These are phyloP conservation scores for Antheraea mylitta DNA, from an alignment of 1,140 invertebrate genomes.

Conservation along the genomic window DNA sequence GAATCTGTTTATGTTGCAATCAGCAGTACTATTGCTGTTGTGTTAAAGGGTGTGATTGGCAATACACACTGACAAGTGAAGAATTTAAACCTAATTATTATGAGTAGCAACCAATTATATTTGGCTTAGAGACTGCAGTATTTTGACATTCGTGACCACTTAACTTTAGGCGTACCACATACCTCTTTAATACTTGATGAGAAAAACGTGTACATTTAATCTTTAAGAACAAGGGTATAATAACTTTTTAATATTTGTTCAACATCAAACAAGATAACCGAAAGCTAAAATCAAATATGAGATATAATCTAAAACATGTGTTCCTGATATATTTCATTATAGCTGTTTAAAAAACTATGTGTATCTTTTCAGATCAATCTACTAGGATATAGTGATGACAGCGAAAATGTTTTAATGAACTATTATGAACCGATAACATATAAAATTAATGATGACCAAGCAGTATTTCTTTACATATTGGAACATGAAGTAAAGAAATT, in stretches of 20 bases:
- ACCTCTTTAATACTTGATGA: no score
- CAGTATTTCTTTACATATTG: background rate
- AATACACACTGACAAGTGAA: no score
- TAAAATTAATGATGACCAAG: background rate
- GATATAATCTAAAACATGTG: background rate
- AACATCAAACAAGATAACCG: background rate
- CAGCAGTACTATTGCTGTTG: no score
- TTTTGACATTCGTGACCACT: no score
- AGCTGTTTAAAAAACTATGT: background rate
- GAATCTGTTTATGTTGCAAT: no score
- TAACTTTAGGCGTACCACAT: no score
- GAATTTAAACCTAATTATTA: no score
- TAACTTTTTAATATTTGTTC: background rate
- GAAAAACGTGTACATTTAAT: background rate
- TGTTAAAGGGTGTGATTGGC: no score
- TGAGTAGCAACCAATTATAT: no score
- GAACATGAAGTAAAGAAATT: background rate
- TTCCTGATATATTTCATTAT: background rate
- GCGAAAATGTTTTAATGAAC: slow-evolving; percentile 30
- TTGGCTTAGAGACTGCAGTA: no score
- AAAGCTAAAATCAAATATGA: background rate
- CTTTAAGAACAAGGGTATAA: background rate
- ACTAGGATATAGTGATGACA: slow-evolving; percentile 11
- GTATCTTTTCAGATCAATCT: slow-evolving; percentile 9
- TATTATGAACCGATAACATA: slow-evolving; percentile 4